A percentile compares a stretch with the other conserved stretches of the same genome.
These are phyloP conservation scores for Chondrilla cf. caribensis DNA, from an alignment of 37 sponge, comb jelly and placozoan genomes.

Conservation along the genomic window DNA sequence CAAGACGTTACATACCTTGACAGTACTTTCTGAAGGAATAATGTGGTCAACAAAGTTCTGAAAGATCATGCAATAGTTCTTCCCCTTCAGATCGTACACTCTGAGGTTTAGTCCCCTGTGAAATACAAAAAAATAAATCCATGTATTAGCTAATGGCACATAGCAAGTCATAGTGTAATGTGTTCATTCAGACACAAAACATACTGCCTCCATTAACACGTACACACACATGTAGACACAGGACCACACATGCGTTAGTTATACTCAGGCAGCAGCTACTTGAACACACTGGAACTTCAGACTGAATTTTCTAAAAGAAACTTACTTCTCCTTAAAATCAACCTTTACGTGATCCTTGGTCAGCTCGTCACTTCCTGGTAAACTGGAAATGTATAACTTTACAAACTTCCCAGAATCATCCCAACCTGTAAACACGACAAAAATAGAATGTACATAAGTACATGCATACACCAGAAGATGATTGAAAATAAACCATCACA, in stretches of 20 bases:
- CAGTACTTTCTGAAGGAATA: conserved; percentile 30
- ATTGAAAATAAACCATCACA: too few relatives aligned
- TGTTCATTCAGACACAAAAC: too few relatives aligned
- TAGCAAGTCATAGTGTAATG: too few relatives aligned
- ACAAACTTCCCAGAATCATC: conserved; percentile 83
- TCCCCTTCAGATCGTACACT: not conserved
- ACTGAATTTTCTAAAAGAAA: too few relatives aligned
- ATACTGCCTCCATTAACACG: too few relatives aligned
- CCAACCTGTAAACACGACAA: conserved; percentile 69
- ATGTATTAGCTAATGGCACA: not conserved
- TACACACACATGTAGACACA: conserved; percentile 35
- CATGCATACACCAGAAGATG: too few relatives aligned
- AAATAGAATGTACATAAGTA: too few relatives aligned
- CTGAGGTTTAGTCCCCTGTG: conserved; percentile 1
- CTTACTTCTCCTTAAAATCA: conserved; percentile 51
- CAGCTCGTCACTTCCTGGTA: conserved; percentile 57
- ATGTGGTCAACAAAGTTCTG: conserved; percentile 43
- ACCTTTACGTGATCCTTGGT: conserved; percentile 51
- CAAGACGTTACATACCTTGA: not conserved
- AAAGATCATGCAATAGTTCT: conserved; percentile 37
- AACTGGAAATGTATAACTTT: conserved; percentile 84
- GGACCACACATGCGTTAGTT: not conserved
- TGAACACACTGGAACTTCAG: too few relatives aligned
- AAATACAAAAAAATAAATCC: not conserved
- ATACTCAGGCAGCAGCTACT: not conserved